Evolutionary conservation across 2,888 invertebrate species (phyloP).

Genomic region (Atrina japonica): DNA sequence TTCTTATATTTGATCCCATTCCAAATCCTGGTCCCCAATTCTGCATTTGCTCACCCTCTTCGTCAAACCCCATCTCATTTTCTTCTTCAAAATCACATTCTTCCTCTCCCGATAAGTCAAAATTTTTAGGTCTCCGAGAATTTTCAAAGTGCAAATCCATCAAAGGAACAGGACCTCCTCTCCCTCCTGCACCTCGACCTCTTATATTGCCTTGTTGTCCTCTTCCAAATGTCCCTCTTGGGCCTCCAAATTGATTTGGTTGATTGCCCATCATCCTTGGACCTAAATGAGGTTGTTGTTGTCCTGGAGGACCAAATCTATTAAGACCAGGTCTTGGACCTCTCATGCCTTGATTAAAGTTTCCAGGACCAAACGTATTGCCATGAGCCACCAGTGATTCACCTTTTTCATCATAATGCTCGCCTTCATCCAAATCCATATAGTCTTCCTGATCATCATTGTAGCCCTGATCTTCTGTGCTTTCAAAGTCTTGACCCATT

Average conservation of each 20-base stretch:
- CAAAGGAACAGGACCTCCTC: slow-evolving; percentile 42
- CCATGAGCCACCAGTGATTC: not conserved
- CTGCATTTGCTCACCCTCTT: slow-evolving; percentile 10
- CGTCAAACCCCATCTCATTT: slow-evolving; percentile 16
- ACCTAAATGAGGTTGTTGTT: slow-evolving; percentile 9
- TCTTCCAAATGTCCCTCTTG: slow-evolving; percentile 30
- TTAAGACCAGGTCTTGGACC: slow-evolving; percentile 20
- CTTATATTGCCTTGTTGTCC: slow-evolving; percentile 26
- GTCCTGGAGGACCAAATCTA: slow-evolving; percentile 14
- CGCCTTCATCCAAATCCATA: slow-evolving; percentile 24
- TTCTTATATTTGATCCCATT: slow-evolving; percentile 15
- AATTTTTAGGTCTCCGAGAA: not conserved
- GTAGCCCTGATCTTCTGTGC: slow-evolving; percentile 3
- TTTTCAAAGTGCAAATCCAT: slow-evolving; percentile 38
- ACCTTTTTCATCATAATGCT: slow-evolving; percentile 18
- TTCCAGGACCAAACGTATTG: not conserved
- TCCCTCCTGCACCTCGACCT: slow-evolving; percentile 44
- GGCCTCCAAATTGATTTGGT: slow-evolving; percentile 1
- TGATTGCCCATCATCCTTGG: slow-evolving; percentile 28
- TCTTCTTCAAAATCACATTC: slow-evolving; percentile 30
- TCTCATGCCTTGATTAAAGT: not conserved
- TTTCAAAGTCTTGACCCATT: not conserved
- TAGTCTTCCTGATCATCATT: not conserved
- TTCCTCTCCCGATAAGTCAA: not conserved
- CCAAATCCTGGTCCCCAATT: slow-evolving; percentile 32